phyloP scores from a whole-genome alignment of 2,888 invertebrate species.

The Heliconius sara region DNA sequence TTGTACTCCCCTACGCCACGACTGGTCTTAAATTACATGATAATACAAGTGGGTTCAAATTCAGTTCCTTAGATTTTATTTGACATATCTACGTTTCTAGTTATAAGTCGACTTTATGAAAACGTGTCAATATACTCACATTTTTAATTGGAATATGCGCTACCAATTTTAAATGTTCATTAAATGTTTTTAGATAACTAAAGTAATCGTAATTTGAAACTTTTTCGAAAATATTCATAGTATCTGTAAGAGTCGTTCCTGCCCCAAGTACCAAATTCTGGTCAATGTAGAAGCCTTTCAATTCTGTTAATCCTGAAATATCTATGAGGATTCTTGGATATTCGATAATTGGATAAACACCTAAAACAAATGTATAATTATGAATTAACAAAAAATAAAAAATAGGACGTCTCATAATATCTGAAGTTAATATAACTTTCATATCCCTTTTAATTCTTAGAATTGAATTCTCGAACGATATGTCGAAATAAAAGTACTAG shows the following conservation, averaged over 20 bases:
- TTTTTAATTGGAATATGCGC: constrained; percentile 89
- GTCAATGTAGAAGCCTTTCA: constrained; percentile 71
- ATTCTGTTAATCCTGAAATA: constrained; percentile 82
- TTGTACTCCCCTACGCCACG: too few species aligned
- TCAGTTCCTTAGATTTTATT: too few species aligned
- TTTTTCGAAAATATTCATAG: constrained; percentile 19
- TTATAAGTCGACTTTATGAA: too few species aligned
- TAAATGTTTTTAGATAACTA: constrained; percentile 78
- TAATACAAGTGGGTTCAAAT: too few species aligned
- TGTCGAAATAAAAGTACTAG: too few species aligned
- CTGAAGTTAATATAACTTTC: too few species aligned
- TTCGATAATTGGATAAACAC: constrained; percentile 65
- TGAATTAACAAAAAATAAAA: too few species aligned
- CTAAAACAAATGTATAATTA: constrained; percentile 50
- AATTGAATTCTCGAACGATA: too few species aligned
- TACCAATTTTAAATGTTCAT: constrained; percentile 86
- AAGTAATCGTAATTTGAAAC: constrained; percentile 11
- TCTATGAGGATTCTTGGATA: constrained; percentile 84
- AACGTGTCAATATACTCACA: constrained; percentile 68
- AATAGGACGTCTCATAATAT: too few species aligned
- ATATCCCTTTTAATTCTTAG: too few species aligned
- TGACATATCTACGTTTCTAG: too few species aligned
- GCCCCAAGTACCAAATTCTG: constrained; percentile 81
- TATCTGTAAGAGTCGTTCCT: constrained; percentile 79
- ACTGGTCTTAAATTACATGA: too few species aligned